phyloP scores from a whole-genome alignment of 2,888 invertebrate species.

The Eucera pruinosa region DNA sequence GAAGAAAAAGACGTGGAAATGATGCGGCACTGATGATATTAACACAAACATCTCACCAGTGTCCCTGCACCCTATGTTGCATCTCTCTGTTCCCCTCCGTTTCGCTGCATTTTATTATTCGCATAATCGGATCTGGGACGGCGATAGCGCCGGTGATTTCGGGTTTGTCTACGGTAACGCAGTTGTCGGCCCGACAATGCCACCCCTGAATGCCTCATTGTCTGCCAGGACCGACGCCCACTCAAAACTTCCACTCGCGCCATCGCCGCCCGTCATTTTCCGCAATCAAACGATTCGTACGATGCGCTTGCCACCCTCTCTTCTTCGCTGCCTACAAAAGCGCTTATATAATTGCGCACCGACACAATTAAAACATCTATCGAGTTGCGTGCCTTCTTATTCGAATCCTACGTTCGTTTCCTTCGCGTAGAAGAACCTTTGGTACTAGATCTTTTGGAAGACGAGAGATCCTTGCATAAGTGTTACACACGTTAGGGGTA shows the following conservation, averaged over 20 bases:
- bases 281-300: constrained; percentile 79
- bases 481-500: background rate
- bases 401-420: background rate
- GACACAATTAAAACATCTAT: constrained; percentile 71
- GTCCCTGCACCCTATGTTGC: constrained; percentile 14
- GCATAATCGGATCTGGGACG: constrained; percentile 81
- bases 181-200: constrained; percentile 79
- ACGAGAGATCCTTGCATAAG: background rate
- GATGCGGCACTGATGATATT: constrained; percentile 53
- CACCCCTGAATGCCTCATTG: constrained; percentile 81
- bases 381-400: constrained; percentile 25
- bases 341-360: constrained; percentile 61
- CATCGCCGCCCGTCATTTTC: constrained; percentile 75
- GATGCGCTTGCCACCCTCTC: constrained; percentile 46
- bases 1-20: constrained; percentile 24
- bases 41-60: constrained; percentile 51
- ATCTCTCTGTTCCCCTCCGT: constrained; percentile 3
- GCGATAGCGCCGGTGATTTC: constrained; percentile 81
- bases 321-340: constrained; percentile 47
- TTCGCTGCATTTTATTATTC: constrained; percentile 77
- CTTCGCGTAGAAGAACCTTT: background rate
- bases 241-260: constrained; percentile 80
- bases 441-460: background rate
- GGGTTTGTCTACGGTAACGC: constrained; percentile 83
- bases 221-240: constrained; percentile 78